Percentiles rank a stretch among this genome's conserved stretches.
These are phyloP conservation scores for Lepisosteus osseus DNA, from an alignment of 2,113 vertebrate genomes.

Conservation along the genomic window DNA sequence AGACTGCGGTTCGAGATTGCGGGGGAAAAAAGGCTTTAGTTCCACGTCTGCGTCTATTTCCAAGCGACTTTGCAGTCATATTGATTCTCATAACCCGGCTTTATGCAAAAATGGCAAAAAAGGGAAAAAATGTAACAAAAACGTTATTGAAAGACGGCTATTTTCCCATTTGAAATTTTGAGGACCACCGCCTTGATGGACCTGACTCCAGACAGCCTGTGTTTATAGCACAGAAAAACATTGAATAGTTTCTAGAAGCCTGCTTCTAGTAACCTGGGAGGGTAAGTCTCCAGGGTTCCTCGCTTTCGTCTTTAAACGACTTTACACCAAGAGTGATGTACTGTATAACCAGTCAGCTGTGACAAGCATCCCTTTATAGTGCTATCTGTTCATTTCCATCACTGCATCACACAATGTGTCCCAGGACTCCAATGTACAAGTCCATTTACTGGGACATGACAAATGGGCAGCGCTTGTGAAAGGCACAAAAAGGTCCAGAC, in stretches of 20 bases:
- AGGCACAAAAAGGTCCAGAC: slow-evolving; percentile 61
- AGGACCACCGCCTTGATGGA: too few relatives aligned
- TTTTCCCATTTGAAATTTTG: too few relatives aligned
- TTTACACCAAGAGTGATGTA: slow-evolving; percentile 66
- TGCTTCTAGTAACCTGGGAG: slow-evolving; percentile 65
- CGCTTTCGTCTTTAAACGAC: slow-evolving; percentile 66
- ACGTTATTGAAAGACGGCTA: too few relatives aligned
- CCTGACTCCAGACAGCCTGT: neutral
- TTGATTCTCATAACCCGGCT: too few relatives aligned
- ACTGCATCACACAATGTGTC: slow-evolving; percentile 62
- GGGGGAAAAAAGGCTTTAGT: too few relatives aligned
- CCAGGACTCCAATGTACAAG: slow-evolving; percentile 80
- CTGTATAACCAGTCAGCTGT: slow-evolving; percentile 42
- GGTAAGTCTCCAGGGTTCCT: slow-evolving; percentile 56
- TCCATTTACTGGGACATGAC: slow-evolving; percentile 84
- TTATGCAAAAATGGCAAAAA: too few relatives aligned
- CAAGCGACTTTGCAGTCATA: too few relatives aligned
- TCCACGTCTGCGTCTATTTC: too few relatives aligned
- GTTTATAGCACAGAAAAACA: neutral
- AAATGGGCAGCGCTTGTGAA: slow-evolving; percentile 82
- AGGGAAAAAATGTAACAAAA: too few relatives aligned
- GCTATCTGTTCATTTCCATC: slow-evolving; percentile 73
- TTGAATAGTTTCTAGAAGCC: neutral
- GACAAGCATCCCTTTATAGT: slow-evolving; percentile 73
- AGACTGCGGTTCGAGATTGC: too few relatives aligned